Evolutionary conservation across 2,113 vertebrate species (phyloP), one percentile per base, ranked within the genome.

Genomic region (Xiphophorus couchianus): DNA sequence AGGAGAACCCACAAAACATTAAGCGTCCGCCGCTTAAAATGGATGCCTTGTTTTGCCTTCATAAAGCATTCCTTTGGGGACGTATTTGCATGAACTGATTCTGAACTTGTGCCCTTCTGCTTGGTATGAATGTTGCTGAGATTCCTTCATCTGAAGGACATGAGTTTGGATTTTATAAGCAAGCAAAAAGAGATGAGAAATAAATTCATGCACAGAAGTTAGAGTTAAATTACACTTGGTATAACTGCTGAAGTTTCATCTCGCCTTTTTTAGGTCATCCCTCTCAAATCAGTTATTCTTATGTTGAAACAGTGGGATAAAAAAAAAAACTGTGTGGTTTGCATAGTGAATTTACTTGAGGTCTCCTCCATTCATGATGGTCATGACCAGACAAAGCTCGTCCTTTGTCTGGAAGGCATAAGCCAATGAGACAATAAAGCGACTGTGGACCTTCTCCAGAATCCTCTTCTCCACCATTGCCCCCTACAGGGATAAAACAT

Each of bases 311-410:
- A n/a, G 28, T 54, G 37, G 67, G 11, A 51, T 67, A 37, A 13
- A 48, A 27, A 48, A 27, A 51, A 15, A 64, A 39, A 39, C 10
- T 37, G 4, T 54, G 29, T 22, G 28, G 63, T 69, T 82, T n/a
- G 68, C 58, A 71, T 58, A 70, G 82, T 76, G 68, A 89, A 69
- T 60, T 93, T 90, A 95, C 95, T 95, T 95, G 83, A 98, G 95
- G 90, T 98, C 97, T 22, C 96, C 97, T 80, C 97, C 96, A 25
- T 97, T 97, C 97, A 98, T 97, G 87, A 98, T 95, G 86, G 94
- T 97, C 96, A 97, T 97, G 79, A 97, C 95, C 90, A 98, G 94
- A 93, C 97, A 98, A 84, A 97, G 95, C 62, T 97, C 95, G 0
- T 85, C 93, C 91, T 96, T 98, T 91, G 84, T 96, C 89, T 98